phyloP scores from a whole-genome alignment of 2,888 invertebrate genomes.

The Temnothorax unifasciatus region DNA sequence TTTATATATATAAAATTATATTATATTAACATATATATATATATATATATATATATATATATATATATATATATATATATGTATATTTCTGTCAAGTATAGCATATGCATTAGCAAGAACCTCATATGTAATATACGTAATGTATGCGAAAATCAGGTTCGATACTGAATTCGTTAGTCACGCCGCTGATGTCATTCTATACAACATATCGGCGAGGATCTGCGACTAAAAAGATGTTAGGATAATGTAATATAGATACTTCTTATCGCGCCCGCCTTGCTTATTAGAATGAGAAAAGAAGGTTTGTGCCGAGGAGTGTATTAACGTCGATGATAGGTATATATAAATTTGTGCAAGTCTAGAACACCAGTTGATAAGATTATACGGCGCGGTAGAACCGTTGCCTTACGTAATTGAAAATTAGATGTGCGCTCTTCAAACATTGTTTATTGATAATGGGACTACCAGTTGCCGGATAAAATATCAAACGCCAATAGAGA shows the following conservation, averaged over 20 bases:
- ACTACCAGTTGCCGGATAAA: slow-evolving; percentile 9
- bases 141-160: slow-evolving; percentile 41
- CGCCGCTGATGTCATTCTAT: slow-evolving; percentile 6
- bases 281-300: slow-evolving; percentile 42
- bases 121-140: not conserved
- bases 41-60: not conserved
- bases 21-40: not conserved
- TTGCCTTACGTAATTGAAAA: slow-evolving; percentile 25
- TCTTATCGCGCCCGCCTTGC: not conserved
- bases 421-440: slow-evolving; percentile 1
- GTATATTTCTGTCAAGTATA: not conserved
- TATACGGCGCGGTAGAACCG: slow-evolving; percentile 2
- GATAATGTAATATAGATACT: slow-evolving; percentile 17
- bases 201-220: slow-evolving; percentile 9
- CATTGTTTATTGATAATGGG: not conserved
- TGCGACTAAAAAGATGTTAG: slow-evolving; percentile 9
- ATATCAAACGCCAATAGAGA: not conserved
- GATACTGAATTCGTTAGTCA: slow-evolving; percentile 37
- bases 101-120: not conserved
- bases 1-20: not conserved
- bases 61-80: not conserved
- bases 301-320: not conserved
- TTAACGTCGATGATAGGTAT: slow-evolving; percentile 5
- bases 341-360: slow-evolving; percentile 32
- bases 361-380: slow-evolving; percentile 26